phyloP scores from a whole-genome alignment of 1,140 invertebrate species.

The Micrasema longulum region DNA sequence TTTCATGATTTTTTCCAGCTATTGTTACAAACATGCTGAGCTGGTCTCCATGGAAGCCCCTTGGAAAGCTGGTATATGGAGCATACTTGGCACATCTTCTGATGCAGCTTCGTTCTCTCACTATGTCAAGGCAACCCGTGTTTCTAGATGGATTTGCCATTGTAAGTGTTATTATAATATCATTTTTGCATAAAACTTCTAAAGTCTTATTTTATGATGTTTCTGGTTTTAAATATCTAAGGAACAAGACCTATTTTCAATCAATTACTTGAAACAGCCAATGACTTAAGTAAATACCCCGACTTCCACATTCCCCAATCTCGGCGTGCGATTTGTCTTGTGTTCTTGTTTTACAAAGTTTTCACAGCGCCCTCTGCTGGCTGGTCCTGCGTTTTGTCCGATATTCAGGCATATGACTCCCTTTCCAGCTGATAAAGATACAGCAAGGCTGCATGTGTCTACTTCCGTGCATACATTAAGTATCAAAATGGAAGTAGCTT shows the following conservation, averaged over 20 bases:
- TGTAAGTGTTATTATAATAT: conserved; percentile 30
- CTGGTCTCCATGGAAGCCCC: conserved; percentile 76
- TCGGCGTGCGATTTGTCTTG: no score
- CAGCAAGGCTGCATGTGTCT: no score
- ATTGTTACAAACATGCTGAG: conserved; percentile 73
- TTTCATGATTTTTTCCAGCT: conserved; percentile 67
- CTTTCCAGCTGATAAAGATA: no score
- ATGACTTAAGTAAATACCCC: not conserved
- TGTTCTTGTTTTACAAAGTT: no score
- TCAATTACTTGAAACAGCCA: not conserved
- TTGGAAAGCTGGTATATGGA: conserved; percentile 78
- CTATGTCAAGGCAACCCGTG: conserved; percentile 62
- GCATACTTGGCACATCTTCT: conserved; percentile 74
- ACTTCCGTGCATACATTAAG: no score
- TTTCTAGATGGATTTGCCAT: conserved; percentile 56
- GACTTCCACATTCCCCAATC: no score
- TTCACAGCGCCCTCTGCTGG: no score
- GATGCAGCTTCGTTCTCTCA: conserved; percentile 65
- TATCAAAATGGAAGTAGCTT: no score
- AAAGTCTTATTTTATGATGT: not conserved
- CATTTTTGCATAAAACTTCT: not conserved
- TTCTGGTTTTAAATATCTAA: not conserved
- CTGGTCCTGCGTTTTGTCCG: no score
- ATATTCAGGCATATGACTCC: no score
- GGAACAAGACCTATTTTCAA: not conserved